Percentiles rank a stretch among this genome's conserved stretches.
These are phyloP conservation scores for Myotis planiceps DNA, from an alignment of 2,797 vertebrate species.

Conservation along the genomic window DNA sequence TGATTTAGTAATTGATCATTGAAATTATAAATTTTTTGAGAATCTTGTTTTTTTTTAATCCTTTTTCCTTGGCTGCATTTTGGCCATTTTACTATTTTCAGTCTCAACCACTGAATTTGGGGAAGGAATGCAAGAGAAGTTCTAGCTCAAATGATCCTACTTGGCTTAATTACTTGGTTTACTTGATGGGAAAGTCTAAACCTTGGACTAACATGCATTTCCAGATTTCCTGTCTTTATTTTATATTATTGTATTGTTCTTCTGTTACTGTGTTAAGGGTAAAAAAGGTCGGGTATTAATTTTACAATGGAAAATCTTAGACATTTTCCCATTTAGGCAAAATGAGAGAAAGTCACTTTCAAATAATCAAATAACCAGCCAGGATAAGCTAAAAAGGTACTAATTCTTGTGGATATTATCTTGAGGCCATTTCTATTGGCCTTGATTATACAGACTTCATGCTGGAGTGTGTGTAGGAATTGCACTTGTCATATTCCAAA, in stretches of 20 bases:
- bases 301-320: not conserved
- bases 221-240: not conserved
- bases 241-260: not conserved
- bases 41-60: not conserved
- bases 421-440: not conserved
- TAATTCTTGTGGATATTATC: not conserved
- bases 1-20: not conserved
- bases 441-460: not conserved
- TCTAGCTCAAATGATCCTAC: not conserved
- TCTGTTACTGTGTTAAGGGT: not conserved
- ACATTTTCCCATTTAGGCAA: not conserved
- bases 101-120: not conserved
- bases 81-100: not conserved
- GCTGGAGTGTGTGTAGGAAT: not conserved
- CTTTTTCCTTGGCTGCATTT: not conserved
- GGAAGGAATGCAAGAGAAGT: not conserved
- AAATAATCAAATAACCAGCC: slow-evolving; percentile 2
- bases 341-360: slow-evolving; percentile 34
- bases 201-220: not conserved
- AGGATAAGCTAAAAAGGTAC: slow-evolving; percentile 1
- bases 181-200: slow-evolving; percentile 11
- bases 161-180: slow-evolving; percentile 22
- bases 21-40: not conserved
- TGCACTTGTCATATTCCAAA: slow-evolving; percentile 6
- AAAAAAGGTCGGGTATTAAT: not conserved